Evolutionary conservation across 2,888 invertebrate species (phyloP), one percentile per base, ranked within the genome.

Genomic region (Germaria angustata): DNA sequence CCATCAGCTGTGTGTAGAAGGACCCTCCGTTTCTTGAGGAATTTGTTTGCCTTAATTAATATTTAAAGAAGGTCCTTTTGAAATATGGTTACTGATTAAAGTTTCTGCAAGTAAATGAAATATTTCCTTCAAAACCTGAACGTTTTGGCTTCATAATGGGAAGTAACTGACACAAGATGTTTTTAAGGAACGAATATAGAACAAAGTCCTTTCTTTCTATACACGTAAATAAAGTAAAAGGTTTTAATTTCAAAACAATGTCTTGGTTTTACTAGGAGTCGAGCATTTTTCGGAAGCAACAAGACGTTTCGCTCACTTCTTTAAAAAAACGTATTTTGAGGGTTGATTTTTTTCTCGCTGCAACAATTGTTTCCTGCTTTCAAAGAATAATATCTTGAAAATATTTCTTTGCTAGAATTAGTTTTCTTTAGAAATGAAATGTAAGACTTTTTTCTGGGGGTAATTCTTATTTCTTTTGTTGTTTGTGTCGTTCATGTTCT

Each of bases 231-330:
- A 32, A n/a, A 11, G 17, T 39, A 53, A 32, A 41, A 34, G 44
- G 53, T 44, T 69, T 44, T 53, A 34, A 46, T 69, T 61, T 69
- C 51, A 17, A 22, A 28, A 61, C 8, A 79, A 80, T 28, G 59
- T 66, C 72, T 80, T 80, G n/a, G n/a, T 36, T 32, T 24, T 44
- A 59, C 13, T 15, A 73, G 72, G 59, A 32, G 32, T 34, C 28
- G 15, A 80, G 75, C 8, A 46, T 24, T 75, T 20, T 46, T 36
- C 1, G 75, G 2, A 66, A 20, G 66, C 34, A 44, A n/a, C 44
- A 68, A 73, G 79, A 73, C 24, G 59, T 80, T 80, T 34, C 2
- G 3, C 11, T 32, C 24, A 15, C 17, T 51, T 69, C 46, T 63
- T 46, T 22, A 63, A 28, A 32, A 5, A 28, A 3, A 28, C 6